These are phyloP conservation scores for Podiceps cristatus DNA, from an alignment of 2,113 vertebrate genomes.

Conservation along the genomic window DNA sequence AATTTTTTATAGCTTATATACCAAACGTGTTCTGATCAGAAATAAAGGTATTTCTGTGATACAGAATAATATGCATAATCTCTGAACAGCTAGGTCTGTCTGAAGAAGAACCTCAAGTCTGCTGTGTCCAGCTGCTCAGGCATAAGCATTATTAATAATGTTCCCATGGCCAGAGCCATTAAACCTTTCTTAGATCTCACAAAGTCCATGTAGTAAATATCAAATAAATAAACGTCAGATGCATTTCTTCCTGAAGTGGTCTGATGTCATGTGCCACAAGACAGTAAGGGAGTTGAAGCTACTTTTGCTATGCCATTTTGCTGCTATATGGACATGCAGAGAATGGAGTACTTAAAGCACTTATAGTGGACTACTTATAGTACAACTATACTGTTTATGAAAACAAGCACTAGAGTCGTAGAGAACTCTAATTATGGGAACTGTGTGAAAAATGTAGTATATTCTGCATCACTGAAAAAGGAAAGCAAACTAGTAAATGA, in stretches of 20 bases:
- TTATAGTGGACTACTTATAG: no score
- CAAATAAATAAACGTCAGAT: not conserved
- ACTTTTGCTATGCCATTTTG: not conserved
- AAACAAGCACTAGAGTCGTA: not conserved
- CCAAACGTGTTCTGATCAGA: not conserved
- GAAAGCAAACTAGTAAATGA: not conserved
- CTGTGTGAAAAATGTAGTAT: not conserved
- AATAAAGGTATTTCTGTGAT: not conserved
- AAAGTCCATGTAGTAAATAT: not conserved
- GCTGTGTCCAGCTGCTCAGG: not conserved
- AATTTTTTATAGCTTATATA: not conserved
- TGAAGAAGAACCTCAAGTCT: not conserved
- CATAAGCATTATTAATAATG: not conserved
- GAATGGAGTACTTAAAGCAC: not conserved
- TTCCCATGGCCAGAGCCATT: not conserved
- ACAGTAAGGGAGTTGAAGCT: not conserved
- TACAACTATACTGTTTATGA: not conserved
- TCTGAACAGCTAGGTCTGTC: not conserved
- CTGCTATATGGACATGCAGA: not conserved
- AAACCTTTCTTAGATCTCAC: not conserved
- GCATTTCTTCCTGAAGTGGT: not conserved
- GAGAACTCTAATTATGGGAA: not conserved
- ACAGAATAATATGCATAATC: not conserved
- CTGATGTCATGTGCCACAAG: not conserved
- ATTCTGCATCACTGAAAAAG: not conserved